Evolutionary conservation across 2,113 vertebrate species (phyloP).

Genomic region (Arvicanthis niloticus): DNA sequence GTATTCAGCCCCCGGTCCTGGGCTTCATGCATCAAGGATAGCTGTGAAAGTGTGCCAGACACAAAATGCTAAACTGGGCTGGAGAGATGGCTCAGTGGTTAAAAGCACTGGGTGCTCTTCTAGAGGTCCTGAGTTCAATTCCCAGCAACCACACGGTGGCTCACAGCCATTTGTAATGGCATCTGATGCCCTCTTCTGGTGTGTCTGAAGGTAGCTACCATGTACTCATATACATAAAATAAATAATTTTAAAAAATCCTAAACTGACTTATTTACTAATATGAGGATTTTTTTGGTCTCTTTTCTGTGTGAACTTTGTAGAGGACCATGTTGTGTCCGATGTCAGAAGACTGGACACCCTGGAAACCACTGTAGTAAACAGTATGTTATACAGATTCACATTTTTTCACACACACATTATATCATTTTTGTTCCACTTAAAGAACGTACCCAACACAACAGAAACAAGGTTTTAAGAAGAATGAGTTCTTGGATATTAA

Average conservation of each 20-base stretch:
- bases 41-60: neutral
- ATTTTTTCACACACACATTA: no score
- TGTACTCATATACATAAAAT: no score
- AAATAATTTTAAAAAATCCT: neutral
- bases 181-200: no score
- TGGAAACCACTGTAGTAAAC: neutral
- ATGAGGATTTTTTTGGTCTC: no score
- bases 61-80: neutral
- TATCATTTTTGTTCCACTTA: neutral
- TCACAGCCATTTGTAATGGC: no score
- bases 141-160: no score
- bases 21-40: neutral
- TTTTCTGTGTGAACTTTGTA: neutral
- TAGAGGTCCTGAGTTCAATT: no score
- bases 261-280: neutral
- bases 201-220: no score
- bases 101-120: no score
- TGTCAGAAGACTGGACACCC: neutral
- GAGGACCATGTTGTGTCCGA: neutral
- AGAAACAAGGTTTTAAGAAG: neutral
- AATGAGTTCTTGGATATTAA: conserved; percentile 34
- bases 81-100: no score
- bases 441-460: neutral
- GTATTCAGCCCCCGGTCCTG: neutral
- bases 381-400: no score